These are phyloP conservation scores for Linnaemya tessellans DNA, from an alignment of 2,888 invertebrate genomes.

Conservation along the genomic window DNA sequence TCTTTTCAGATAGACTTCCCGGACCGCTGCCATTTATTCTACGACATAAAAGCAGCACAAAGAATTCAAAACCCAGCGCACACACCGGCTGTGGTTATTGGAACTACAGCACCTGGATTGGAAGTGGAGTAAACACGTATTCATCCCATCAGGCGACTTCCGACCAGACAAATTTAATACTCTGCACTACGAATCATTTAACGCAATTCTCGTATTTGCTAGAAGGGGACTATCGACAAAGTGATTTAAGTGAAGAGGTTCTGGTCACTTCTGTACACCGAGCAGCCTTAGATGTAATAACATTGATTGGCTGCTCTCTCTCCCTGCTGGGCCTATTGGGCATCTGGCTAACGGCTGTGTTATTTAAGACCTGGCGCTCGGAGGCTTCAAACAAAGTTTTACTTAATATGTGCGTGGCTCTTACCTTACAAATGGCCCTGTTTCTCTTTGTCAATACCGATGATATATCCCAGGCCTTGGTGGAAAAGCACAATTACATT, in stretches of 20 bases:
- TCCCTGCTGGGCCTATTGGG: conserved; percentile 86
- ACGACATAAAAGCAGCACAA: conserved; percentile 73
- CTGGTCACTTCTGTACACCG: conserved; percentile 81
- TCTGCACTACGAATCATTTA: conserved; percentile 85
- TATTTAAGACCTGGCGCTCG: conserved; percentile 86
- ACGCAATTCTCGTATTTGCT: conserved; percentile 86
- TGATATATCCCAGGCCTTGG: conserved; percentile 76
- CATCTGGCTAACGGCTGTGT: conserved; percentile 86
- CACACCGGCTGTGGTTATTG: conserved; percentile 85
- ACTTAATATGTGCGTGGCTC: conserved; percentile 86
- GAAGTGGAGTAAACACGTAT: conserved; percentile 84
- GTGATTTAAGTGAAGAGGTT: conserved; percentile 76
- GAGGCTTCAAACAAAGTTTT: conserved; percentile 87
- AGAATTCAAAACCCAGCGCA: not conserved
- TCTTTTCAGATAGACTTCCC: conserved; percentile 82
- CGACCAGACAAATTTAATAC: conserved; percentile 80
- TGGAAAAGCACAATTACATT: conserved; percentile 75
- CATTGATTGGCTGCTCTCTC: conserved; percentile 85
- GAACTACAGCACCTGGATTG: conserved; percentile 86
- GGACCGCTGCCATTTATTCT: conserved; percentile 84
- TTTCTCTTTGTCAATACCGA: conserved; percentile 80
- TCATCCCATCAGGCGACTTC: conserved; percentile 73
- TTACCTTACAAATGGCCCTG: conserved; percentile 85
- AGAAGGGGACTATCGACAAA: conserved; percentile 78
- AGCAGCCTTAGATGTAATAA: conserved; percentile 85